phyloP scores from a whole-genome alignment of 2,113 vertebrate species.

The Hippocampus abdominalis region DNA sequence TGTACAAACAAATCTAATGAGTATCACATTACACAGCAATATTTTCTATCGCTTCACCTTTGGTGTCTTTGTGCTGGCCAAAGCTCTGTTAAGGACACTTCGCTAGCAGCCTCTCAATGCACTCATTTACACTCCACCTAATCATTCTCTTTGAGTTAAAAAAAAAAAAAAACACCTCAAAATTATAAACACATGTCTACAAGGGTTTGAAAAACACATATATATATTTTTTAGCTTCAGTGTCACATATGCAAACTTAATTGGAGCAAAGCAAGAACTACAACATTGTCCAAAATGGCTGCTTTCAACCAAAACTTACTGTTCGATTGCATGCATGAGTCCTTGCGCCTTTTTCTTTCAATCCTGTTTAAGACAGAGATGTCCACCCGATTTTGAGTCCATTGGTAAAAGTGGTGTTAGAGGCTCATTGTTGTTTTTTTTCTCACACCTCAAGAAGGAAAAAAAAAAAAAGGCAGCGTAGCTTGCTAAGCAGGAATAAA shows the following conservation, averaged over 20 bases:
- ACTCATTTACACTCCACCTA: neutral
- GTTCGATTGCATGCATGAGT: neutral
- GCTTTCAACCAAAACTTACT: neutral
- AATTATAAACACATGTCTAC: neutral
- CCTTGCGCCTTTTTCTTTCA: neutral
- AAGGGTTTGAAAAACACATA: neutral
- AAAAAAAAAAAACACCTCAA: neutral
- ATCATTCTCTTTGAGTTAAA: neutral
- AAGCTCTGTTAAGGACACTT: constrained; percentile 68
- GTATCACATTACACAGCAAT: constrained; percentile 71
- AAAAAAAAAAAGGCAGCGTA: no score
- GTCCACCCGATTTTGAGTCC: no score
- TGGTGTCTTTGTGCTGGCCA: constrained; percentile 60
- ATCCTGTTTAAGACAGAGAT: no score
- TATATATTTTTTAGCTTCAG: neutral
- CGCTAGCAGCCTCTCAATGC: constrained; percentile 27
- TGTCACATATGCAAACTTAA: neutral
- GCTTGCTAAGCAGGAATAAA: no score
- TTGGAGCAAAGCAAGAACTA: neutral
- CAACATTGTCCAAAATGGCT: neutral
- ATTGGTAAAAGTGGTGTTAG: no score
- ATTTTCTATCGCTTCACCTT: constrained; percentile 45
- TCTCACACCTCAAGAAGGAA: no score
- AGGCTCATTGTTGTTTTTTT: no score
- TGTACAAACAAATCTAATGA: constrained; percentile 57